These are phyloP conservation scores for Numenius phaeopus DNA, from an alignment of 2,797 vertebrate genomes.

Conservation along the genomic window DNA sequence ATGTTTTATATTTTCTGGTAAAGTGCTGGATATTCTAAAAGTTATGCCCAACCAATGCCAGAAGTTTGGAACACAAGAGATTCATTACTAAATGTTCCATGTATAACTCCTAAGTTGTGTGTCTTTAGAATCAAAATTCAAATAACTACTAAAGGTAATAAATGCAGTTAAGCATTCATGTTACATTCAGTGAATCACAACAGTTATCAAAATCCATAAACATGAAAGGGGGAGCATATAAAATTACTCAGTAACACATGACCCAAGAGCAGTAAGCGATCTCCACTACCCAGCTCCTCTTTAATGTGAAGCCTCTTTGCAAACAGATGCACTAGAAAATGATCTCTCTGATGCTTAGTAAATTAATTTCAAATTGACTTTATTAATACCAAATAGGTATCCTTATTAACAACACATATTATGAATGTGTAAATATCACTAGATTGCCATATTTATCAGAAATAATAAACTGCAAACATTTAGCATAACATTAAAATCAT, in stretches of 20 bases:
- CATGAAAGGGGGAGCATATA: neutral
- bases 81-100: neutral
- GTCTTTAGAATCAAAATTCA: neutral
- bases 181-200: neutral
- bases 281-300: neutral
- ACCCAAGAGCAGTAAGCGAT: neutral
- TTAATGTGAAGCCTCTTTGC: neutral
- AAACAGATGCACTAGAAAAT: neutral
- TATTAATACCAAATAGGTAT: conserved; percentile 22
- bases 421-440: conserved; percentile 54
- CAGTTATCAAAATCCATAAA: neutral
- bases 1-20: neutral
- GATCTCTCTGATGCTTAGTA: neutral
- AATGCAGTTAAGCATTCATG: neutral
- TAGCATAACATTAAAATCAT: conserved; percentile 8
- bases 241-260: neutral
- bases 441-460: conserved; percentile 58
- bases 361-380: conserved; percentile 52
- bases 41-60: neutral
- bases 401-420: conserved; percentile 26
- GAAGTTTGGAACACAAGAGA: neutral
- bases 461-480: conserved; percentile 50
- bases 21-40: neutral
- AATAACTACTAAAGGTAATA: neutral
- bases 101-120: neutral